phyloP scores from a whole-genome alignment of 2,888 invertebrate genomes.

The Eupelmus urozonus region DNA sequence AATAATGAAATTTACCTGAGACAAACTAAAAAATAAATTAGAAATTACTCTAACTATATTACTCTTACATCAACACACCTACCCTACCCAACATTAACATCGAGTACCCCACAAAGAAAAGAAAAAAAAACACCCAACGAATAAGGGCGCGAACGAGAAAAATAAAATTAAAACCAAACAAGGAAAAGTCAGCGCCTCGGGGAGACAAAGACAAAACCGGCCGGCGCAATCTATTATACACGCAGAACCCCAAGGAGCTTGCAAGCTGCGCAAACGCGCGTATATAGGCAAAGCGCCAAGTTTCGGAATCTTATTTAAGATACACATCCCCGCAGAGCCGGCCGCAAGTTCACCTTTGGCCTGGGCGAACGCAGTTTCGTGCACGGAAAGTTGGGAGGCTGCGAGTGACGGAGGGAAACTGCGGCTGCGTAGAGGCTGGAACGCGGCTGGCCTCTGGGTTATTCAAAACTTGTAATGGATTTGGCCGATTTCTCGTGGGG shows the following conservation, averaged over 20 bases:
- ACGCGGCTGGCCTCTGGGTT: not conserved
- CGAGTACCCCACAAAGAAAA: too few species aligned
- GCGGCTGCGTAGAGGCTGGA: not conserved
- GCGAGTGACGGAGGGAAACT: too few species aligned
- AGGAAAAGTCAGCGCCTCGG: too few species aligned
- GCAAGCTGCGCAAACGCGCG: not conserved
- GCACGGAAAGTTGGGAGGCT: too few species aligned
- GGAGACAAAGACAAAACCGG: too few species aligned
- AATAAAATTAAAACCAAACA: too few species aligned
- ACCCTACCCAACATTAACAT: too few species aligned
- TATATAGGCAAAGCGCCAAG: not conserved
- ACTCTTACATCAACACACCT: too few species aligned
- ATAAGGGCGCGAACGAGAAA: not conserved
- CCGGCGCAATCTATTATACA: not conserved
- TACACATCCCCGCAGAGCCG: too few species aligned
- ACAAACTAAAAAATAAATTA: too few species aligned
- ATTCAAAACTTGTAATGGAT: conserved; percentile 45
- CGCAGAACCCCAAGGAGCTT: not conserved
- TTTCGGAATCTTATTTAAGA: conserved; percentile 29
- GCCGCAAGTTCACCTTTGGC: conserved; percentile 10
- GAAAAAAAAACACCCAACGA: not conserved
- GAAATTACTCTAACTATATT: too few species aligned
- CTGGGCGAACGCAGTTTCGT: not conserved
- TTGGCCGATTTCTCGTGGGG: conserved; percentile 15
- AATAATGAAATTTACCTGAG: too few species aligned